These are phyloP conservation scores for Oligia strigilis DNA, from an alignment of 2,888 invertebrate species.

Conservation along the genomic window DNA sequence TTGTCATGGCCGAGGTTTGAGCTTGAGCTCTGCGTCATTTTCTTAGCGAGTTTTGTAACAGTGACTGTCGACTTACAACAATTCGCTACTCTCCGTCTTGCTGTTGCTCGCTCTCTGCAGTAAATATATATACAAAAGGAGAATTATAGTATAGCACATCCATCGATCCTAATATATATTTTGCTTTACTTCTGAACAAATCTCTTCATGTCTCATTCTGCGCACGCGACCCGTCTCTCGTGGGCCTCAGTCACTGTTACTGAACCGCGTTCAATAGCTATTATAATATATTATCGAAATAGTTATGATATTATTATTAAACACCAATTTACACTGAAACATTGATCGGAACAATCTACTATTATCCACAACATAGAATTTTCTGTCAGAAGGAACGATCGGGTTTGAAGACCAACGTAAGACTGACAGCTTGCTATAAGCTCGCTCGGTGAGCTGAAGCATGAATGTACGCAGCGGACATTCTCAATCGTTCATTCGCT, in stretches of 20 bases:
- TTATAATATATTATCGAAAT: constrained; percentile 44
- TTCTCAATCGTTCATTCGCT: constrained; percentile 7
- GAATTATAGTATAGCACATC: constrained; percentile 38
- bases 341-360: constrained; percentile 49
- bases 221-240: background rate
- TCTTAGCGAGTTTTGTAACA: constrained; percentile 32
- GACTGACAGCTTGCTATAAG: constrained; percentile 26
- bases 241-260: constrained; percentile 38
- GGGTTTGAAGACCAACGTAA: constrained; percentile 44
- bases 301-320: constrained; percentile 55
- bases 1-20: constrained; percentile 52
- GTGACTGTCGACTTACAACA: constrained; percentile 37
- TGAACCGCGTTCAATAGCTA: constrained; percentile 33
- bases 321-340: constrained; percentile 63
- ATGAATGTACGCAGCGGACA: constrained; percentile 28
- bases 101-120: constrained; percentile 19
- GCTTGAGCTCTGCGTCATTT: constrained; percentile 43
- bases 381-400: constrained; percentile 49
- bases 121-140: constrained; percentile 48
- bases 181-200: constrained; percentile 18
- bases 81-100: constrained; percentile 30
- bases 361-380: constrained; percentile 41
- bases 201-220: constrained; percentile 26
- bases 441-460: constrained; percentile 10
- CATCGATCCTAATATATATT: constrained; percentile 29